Conservation (phyloP, 2,888 invertebrate species). For the Oscheius sp. region DNA sequence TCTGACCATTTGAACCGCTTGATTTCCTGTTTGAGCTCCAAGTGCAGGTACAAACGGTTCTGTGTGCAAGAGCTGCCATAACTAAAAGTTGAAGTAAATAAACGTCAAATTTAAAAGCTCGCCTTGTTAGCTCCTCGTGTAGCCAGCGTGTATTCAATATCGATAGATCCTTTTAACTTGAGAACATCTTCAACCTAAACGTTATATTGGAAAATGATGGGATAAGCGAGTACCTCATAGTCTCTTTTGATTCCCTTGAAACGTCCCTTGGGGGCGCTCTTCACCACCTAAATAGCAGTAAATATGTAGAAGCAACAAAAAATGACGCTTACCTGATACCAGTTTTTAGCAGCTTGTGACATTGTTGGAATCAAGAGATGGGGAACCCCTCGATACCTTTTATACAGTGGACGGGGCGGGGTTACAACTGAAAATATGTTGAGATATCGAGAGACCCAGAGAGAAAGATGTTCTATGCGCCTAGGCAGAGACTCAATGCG, state of each 20-base stretch:
- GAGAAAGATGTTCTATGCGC: conserved; percentile 23
- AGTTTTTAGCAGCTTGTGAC: conserved; percentile 59
- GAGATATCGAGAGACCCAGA: conserved; percentile 23
- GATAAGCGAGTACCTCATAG: conserved; percentile 68
- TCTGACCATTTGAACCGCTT: conserved; percentile 74
- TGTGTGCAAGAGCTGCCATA: conserved; percentile 73
- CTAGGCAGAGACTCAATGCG: conserved; percentile 20
- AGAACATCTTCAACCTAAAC: conserved; percentile 73
- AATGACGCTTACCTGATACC: conserved; percentile 55
- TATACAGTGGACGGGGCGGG: conserved; percentile 34
- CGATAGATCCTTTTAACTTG: conserved; percentile 72
- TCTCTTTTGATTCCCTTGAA: conserved; percentile 72
- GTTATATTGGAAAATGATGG: conserved; percentile 3
- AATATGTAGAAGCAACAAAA: neutral
- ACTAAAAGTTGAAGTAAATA: conserved; percentile 28
- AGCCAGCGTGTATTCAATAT: conserved; percentile 74
- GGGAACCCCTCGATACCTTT: conserved; percentile 18
- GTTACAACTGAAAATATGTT: conserved; percentile 11
- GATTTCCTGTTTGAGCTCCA: conserved; percentile 74
- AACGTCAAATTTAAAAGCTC: neutral
- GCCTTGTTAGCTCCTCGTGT: conserved; percentile 72
- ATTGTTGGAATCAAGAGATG: conserved; percentile 29
- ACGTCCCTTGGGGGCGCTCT: conserved; percentile 72
- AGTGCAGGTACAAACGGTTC: conserved; percentile 73
- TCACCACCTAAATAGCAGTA: conserved; percentile 58